These are phyloP conservation scores for Chelon auratus DNA, from an alignment of 2,797 vertebrate genomes.

Conservation along the genomic window DNA sequence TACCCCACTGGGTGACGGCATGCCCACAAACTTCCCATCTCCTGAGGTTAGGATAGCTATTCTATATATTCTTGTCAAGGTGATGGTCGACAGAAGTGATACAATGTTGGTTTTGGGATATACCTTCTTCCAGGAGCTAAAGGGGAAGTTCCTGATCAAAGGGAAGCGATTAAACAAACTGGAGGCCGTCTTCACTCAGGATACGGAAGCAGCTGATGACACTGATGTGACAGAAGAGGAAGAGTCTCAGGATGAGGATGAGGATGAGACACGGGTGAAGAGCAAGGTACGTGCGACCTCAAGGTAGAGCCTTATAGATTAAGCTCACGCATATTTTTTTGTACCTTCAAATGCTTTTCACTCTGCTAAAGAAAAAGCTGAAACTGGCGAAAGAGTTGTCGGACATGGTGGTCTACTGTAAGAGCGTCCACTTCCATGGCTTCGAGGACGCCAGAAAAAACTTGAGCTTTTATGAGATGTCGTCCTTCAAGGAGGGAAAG, in stretches of 20 bases:
- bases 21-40: slow-evolving; percentile 89
- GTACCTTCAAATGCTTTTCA: not conserved
- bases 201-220: slow-evolving; percentile 48
- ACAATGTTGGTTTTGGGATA: not conserved
- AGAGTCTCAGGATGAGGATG: slow-evolving; percentile 86
- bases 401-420: slow-evolving; percentile 94
- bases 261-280: slow-evolving; percentile 78
- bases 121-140: slow-evolving; percentile 86
- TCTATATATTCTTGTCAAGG: not conserved
- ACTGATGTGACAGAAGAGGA: slow-evolving; percentile 91
- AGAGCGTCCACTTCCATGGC: slow-evolving; percentile 92
- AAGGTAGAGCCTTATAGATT: not conserved
- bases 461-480: slow-evolving; percentile 93
- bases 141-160: slow-evolving; percentile 94
- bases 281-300: slow-evolving; percentile 60
- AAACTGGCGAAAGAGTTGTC: slow-evolving; percentile 93
- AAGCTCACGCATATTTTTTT: not conserved
- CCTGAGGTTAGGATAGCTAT: slow-evolving; percentile 86
- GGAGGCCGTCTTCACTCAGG: slow-evolving; percentile 73
- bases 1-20: slow-evolving; percentile 84
- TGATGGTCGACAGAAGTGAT: not conserved
- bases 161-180: slow-evolving; percentile 92
- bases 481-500: slow-evolving; percentile 91
- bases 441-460: slow-evolving; percentile 84
- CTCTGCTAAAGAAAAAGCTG: slow-evolving; percentile 83